These are phyloP conservation scores for Brenthis hecate DNA, from an alignment of 2,888 invertebrate species.

Conservation along the genomic window DNA sequence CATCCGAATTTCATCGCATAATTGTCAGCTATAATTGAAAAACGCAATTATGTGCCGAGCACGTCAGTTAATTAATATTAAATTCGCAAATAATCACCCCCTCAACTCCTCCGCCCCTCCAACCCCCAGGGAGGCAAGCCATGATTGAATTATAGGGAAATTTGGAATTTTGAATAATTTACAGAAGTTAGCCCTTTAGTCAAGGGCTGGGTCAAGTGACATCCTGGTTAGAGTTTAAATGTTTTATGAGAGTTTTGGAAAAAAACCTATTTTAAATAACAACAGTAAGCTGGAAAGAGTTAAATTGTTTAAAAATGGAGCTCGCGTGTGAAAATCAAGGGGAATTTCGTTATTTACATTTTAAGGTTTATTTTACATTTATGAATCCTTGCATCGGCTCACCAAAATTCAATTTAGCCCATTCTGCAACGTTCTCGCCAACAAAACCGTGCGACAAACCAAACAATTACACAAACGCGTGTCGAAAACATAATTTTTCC, in stretches of 20 bases:
- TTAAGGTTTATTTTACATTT: conserved; percentile 23
- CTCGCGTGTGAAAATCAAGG: too few relatives aligned
- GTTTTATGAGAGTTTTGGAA: conserved; percentile 1
- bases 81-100: conserved; percentile 81
- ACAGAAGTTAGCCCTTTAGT: conserved; percentile 72
- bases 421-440: conserved; percentile 55
- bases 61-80: conserved; percentile 82
- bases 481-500: conserved; percentile 77
- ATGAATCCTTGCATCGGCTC: conserved; percentile 62
- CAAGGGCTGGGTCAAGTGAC: conserved; percentile 38
- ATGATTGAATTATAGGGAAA: conserved; percentile 81
- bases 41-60: conserved; percentile 77
- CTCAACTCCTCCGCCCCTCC: conserved; percentile 52
- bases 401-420: conserved; percentile 76
- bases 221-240: conserved; percentile 4
- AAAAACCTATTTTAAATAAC: not conserved
- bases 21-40: conserved; percentile 81
- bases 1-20: conserved; percentile 74
- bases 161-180: conserved; percentile 81
- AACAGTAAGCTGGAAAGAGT: not conserved
- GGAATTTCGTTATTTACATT: too few relatives aligned
- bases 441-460: conserved; percentile 69
- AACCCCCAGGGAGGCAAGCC: conserved; percentile 58
- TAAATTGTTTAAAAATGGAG: not conserved
- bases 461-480: conserved; percentile 80